Conservation (phyloP, 2,888 invertebrate genomes). For the Eupelmus urozonus region DNA sequence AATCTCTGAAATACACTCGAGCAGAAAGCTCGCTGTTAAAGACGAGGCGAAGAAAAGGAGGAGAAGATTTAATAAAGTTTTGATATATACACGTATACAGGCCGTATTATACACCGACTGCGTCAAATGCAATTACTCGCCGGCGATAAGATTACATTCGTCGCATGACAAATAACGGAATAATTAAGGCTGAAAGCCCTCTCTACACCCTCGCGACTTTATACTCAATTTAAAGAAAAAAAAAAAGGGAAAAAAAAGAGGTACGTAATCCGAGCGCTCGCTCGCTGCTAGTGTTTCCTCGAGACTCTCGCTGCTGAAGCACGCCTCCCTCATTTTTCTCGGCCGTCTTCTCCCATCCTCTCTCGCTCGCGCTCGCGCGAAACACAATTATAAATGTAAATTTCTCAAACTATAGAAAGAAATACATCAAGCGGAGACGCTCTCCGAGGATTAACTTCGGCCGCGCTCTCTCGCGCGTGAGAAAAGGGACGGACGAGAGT, state of each 20-base stretch:
- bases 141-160: constrained; percentile 38
- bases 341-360: neutral
- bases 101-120: neutral
- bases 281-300: constrained; percentile 36
- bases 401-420: constrained; percentile 33
- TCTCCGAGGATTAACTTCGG: neutral
- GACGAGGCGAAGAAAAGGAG: neutral
- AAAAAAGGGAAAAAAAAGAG: neutral
- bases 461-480: constrained; percentile 15
- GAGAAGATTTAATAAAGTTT: constrained; percentile 41
- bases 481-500: constrained; percentile 45
- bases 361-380: neutral
- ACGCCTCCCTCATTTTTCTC: neutral
- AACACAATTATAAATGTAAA: constrained; percentile 51
- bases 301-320: neutral
- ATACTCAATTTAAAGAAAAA: constrained; percentile 31
- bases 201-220: too few species aligned
- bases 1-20: too few species aligned
- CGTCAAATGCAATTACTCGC: constrained; percentile 30
- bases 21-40: neutral
- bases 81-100: neutral
- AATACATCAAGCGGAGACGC: neutral
- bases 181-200: constrained; percentile 57
- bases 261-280: neutral
- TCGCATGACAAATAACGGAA: constrained; percentile 52